phyloP scores from a whole-genome alignment of 2,888 invertebrate species.

The Yponomeuta sedellus region DNA sequence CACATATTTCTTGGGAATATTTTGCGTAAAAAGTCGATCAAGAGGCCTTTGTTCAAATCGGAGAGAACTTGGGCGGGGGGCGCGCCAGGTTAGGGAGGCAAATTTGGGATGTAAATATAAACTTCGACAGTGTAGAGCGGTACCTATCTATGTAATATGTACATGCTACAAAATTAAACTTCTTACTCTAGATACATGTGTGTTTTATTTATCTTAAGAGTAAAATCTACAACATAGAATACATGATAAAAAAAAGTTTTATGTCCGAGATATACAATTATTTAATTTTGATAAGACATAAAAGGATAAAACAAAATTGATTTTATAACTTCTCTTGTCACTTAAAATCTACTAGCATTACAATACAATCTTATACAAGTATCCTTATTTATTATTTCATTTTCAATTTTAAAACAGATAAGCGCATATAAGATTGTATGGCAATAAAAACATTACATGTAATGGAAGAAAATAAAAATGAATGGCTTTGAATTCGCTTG shows the following conservation, averaged over 20 bases:
- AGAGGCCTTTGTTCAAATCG: too few species aligned
- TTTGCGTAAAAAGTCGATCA: too few species aligned
- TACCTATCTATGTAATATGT: background rate
- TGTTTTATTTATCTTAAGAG: constrained; percentile 18
- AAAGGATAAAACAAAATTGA: constrained; percentile 54
- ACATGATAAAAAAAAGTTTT: constrained; percentile 57
- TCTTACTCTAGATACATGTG: constrained; percentile 7
- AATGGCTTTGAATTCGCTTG: constrained; percentile 1
- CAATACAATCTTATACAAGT: constrained; percentile 3
- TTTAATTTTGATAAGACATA: constrained; percentile 54
- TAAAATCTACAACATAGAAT: constrained; percentile 38
- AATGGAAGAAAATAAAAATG: constrained; percentile 60
- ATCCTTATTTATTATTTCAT: background rate
- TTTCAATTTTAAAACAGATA: background rate
- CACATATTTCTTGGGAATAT: too few species aligned
- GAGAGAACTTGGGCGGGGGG: too few species aligned
- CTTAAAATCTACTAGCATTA: constrained; percentile 43
- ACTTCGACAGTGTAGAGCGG: too few species aligned
- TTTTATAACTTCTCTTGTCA: constrained; percentile 48
- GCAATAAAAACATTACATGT: constrained; percentile 6
- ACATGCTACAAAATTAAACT: background rate
- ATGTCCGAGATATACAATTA: constrained; percentile 68
- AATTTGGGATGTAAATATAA: too few species aligned
- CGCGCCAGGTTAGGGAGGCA: too few species aligned
- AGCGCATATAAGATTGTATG: background rate